These are phyloP conservation scores for Corythornis cristatus DNA, from an alignment of 2,113 vertebrate species.

Conservation along the genomic window DNA sequence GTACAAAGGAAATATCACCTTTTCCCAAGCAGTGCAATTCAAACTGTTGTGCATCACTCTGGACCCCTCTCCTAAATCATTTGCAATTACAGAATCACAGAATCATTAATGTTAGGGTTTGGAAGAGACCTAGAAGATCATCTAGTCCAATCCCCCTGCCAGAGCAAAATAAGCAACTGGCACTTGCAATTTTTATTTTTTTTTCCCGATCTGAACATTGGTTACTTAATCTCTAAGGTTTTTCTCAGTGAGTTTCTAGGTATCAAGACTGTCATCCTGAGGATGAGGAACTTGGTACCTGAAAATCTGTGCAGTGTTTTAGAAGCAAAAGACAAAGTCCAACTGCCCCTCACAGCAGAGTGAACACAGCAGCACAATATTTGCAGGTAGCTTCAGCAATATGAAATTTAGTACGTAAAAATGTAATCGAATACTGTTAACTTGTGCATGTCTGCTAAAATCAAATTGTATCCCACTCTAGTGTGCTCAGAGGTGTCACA, in stretches of 20 bases:
- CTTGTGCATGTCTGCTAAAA: not conserved
- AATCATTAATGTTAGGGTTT: no score
- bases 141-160: no score
- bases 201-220: not conserved
- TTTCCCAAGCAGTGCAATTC: not conserved
- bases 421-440: not conserved
- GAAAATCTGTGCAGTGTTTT: not conserved
- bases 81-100: not conserved
- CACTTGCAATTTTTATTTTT: not conserved
- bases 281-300: not conserved
- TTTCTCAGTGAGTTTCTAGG: not conserved
- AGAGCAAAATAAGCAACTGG: not conserved
- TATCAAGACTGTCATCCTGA: not conserved
- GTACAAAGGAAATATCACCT: not conserved
- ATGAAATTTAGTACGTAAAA: not conserved
- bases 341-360: not conserved
- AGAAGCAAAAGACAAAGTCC: not conserved
- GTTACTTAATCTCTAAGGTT: not conserved
- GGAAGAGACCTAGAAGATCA: no score
- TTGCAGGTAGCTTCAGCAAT: not conserved
- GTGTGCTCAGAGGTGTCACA: not conserved
- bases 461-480: not conserved
- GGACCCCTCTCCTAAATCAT: not conserved
- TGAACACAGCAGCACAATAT: not conserved
- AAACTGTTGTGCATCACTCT: not conserved